Conservation (phyloP, 2,888 invertebrate genomes). For the Autographa pulchrina region DNA sequence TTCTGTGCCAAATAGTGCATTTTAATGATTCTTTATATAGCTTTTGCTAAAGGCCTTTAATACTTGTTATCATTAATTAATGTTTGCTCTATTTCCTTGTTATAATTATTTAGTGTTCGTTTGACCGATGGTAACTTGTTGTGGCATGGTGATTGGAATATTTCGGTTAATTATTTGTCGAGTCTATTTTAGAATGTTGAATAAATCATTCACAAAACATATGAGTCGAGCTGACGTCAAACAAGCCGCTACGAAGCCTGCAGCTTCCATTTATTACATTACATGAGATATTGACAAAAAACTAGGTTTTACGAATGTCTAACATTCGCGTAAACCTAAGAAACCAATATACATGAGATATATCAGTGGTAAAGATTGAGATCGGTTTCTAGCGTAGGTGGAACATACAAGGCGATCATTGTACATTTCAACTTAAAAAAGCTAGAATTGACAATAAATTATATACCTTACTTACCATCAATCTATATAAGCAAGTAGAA, state of each 20-base stretch:
- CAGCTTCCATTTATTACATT: too few species aligned
- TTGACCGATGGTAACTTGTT: conserved; percentile 28
- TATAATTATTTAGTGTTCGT: conserved; percentile 36
- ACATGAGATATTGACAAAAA: too few species aligned
- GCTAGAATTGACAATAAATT: too few species aligned
- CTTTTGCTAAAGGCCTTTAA: conserved; percentile 35
- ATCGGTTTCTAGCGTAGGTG: too few species aligned
- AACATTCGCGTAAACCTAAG: too few species aligned
- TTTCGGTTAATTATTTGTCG: not conserved
- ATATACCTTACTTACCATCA: too few species aligned
- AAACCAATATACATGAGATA: too few species aligned
- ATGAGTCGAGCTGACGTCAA: not conserved
- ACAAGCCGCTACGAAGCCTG: too few species aligned
- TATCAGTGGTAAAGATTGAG: too few species aligned
- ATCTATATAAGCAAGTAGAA: not conserved
- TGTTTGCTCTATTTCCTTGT: conserved; percentile 43
- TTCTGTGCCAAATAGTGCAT: conserved; percentile 8
- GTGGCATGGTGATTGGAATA: conserved; percentile 37
- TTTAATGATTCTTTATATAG: conserved; percentile 6
- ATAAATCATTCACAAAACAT: not conserved
- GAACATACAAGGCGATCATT: too few species aligned
- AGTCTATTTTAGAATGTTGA: not conserved
- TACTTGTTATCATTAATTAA: conserved; percentile 43
- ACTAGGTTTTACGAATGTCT: too few species aligned
- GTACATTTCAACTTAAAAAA: too few species aligned